Conservation (phyloP, 2,797 vertebrate genomes). For the Pseudochromis fuscus region DNA sequence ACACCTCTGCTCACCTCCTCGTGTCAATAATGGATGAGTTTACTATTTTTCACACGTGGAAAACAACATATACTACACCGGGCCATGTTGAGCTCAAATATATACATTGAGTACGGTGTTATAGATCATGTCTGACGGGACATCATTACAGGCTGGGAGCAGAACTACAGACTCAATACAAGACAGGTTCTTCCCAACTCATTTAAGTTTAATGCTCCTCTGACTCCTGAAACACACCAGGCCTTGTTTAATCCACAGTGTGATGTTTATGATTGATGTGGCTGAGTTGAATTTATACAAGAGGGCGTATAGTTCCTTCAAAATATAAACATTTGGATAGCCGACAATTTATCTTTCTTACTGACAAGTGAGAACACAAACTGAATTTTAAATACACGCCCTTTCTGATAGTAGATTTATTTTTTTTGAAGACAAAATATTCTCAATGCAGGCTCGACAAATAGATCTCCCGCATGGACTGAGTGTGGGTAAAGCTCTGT, state of each 20-base stretch:
- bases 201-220: conserved; percentile 19
- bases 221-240: conserved; percentile 17
- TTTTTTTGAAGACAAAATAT: background rate
- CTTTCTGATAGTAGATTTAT: background rate
- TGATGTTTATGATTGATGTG: conserved; percentile 39
- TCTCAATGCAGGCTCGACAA: background rate
- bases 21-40: no score
- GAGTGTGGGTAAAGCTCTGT: background rate
- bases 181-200: background rate
- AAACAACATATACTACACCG: background rate
- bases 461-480: background rate
- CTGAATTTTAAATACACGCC: conserved; percentile 9
- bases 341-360: conserved; percentile 40
- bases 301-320: conserved; percentile 19
- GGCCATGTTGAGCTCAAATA: background rate
- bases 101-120: background rate
- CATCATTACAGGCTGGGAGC: background rate
- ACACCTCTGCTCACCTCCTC: background rate
- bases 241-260: conserved; percentile 2
- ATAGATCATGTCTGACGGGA: background rate
- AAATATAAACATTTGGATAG: conserved; percentile 53
- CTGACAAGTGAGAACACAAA: conserved; percentile 29
- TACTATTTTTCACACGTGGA: background rate
- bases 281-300: conserved; percentile 16
- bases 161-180: background rate